Conservation (phyloP, 1,140 invertebrate species). For the Lepidostoma basale region DNA sequence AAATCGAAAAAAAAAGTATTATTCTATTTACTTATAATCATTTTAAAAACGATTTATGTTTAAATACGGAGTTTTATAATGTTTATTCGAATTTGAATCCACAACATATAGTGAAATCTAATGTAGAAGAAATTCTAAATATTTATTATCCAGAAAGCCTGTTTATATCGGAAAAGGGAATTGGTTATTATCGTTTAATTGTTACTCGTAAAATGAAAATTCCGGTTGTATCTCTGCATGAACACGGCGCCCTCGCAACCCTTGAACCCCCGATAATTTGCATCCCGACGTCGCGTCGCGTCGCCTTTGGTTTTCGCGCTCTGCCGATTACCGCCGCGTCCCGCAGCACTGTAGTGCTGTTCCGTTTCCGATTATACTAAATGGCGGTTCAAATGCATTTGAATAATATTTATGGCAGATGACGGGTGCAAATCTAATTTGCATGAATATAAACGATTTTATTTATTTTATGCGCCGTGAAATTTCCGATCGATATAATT, state of each 20-base stretch:
- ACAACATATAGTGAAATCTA: too few species aligned
- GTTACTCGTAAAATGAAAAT: too few species aligned
- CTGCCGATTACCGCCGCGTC: constrained; percentile 31
- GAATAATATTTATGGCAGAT: constrained; percentile 37
- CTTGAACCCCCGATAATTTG: constrained; percentile 42
- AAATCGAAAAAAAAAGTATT: too few species aligned
- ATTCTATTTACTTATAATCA: too few species aligned
- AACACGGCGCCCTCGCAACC: background rate
- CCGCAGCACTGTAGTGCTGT: constrained; percentile 17
- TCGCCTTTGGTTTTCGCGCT: constrained; percentile 46
- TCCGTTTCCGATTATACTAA: constrained; percentile 42
- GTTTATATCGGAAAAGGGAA: too few species aligned
- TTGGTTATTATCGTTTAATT: too few species aligned
- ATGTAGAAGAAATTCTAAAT: too few species aligned
- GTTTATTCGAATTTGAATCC: too few species aligned
- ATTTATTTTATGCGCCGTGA: background rate
- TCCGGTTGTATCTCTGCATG: too few species aligned
- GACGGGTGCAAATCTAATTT: constrained; percentile 22
- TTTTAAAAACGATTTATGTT: too few species aligned
- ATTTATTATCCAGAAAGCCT: too few species aligned
- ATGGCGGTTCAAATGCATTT: constrained; percentile 36
- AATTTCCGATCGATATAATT: background rate
- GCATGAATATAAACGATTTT: constrained; percentile 6
- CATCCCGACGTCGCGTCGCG: constrained; percentile 46
- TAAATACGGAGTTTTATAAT: too few species aligned